Percentiles rank a stretch among this genome's conserved stretches.
Evolutionary conservation across 2,113 vertebrate genomes (phyloP).

Genomic region (Mormyrus lacerda): DNA sequence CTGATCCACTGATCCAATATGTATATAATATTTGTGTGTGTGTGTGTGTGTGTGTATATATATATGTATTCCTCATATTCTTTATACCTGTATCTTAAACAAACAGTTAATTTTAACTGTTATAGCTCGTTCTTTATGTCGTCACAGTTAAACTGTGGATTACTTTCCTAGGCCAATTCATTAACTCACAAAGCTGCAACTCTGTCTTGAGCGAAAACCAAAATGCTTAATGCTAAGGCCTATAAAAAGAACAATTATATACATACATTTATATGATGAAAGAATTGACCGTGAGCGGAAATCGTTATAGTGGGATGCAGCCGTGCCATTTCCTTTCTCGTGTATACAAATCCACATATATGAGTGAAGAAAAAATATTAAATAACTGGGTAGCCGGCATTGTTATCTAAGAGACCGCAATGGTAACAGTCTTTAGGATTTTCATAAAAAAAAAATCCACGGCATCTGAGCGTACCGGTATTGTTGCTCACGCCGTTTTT

Average conservation of each 20-base stretch:
- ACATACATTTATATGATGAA: not conserved
- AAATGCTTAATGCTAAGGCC: not conserved
- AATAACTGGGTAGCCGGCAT: not conserved
- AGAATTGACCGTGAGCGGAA: not conserved
- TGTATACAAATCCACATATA: not conserved
- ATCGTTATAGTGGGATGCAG: not conserved
- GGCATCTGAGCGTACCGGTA: not conserved
- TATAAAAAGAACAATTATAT: not conserved
- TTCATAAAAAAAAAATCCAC: not conserved
- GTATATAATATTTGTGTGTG: not conserved
- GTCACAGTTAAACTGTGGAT: not conserved
- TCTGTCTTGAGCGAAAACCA: not conserved
- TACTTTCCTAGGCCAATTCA: not conserved
- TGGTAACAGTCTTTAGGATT: not conserved
- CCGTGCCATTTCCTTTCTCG: not conserved
- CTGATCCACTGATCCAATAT: slow-evolving; percentile 31
- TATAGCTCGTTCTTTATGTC: not conserved
- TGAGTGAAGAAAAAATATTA: not conserved
- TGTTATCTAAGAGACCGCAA: not conserved
- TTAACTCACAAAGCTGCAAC: not conserved
- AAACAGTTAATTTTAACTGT: not conserved
- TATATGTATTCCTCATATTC: not conserved
- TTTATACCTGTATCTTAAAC: not conserved
- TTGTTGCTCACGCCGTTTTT: slow-evolving; percentile 11
- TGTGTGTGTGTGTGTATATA: not conserved